A percentile compares a stretch with the other conserved stretches of the same genome.
phyloP scores from a whole-genome alignment of 2,797 vertebrate species.

The Chelon auratus region DNA sequence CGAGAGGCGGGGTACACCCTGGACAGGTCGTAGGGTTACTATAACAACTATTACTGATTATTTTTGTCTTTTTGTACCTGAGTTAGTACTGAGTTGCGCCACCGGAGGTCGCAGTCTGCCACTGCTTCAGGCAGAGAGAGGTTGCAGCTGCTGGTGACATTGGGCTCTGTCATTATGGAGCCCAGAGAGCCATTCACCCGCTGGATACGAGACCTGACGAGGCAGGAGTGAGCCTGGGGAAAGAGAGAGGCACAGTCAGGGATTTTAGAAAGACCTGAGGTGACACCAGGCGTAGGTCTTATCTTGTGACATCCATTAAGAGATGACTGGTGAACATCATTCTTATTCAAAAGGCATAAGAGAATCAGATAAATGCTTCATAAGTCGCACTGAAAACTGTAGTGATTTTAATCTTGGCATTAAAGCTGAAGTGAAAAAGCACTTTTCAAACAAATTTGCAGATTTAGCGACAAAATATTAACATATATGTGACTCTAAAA shows the following conservation, averaged over 20 bases:
- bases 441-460: not conserved
- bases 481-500: not conserved
- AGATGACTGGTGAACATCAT: too few species aligned
- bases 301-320: too few species aligned
- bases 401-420: too few species aligned
- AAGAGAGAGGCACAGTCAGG: not conserved
- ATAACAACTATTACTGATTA: not conserved
- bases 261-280: not conserved
- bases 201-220: constrained; percentile 79
- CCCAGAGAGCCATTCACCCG: constrained; percentile 81
- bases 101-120: constrained; percentile 79
- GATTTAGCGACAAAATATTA: not conserved
- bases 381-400: too few species aligned
- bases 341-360: too few species aligned
- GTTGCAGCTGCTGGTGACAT: constrained; percentile 54
- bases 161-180: constrained; percentile 79
- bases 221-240: constrained; percentile 62
- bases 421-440: not conserved
- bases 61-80: constrained; percentile 60
- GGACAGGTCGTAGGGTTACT: too few species aligned
- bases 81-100: constrained; percentile 78
- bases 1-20: too few species aligned
- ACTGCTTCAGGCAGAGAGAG: constrained; percentile 52
- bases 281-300: too few species aligned
- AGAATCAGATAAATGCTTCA: too few species aligned